Percentiles rank a stretch among this genome's conserved stretches.
Evolutionary conservation across 2,797 vertebrate genomes (phyloP).

Genomic region (Salarias fasciatus): DNA sequence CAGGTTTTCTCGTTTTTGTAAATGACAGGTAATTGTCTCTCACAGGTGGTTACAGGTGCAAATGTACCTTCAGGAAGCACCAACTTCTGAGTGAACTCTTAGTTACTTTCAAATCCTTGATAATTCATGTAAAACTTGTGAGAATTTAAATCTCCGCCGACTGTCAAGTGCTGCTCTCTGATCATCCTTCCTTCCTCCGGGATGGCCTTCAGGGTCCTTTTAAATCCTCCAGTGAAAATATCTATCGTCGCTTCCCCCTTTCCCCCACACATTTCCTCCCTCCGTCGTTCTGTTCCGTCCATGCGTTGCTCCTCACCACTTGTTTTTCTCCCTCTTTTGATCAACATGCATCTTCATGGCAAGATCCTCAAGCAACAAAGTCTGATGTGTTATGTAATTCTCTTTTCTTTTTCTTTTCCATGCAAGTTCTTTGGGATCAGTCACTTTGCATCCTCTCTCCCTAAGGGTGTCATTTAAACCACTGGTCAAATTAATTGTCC

Average conservation of each 20-base stretch:
- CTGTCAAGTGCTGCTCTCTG: slow-evolving; percentile 62
- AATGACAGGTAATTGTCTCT: not conserved
- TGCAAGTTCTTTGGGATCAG: slow-evolving; percentile 10
- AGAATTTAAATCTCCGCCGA: slow-evolving; percentile 50
- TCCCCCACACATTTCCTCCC: slow-evolving; percentile 14
- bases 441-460: slow-evolving; percentile 21
- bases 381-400: slow-evolving; percentile 42
- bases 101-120: slow-evolving; percentile 38
- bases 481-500: slow-evolving; percentile 48
- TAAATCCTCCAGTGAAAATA: slow-evolving; percentile 58
- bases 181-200: slow-evolving; percentile 56
- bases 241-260: slow-evolving; percentile 11
- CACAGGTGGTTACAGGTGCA: not conserved
- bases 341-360: slow-evolving; percentile 12
- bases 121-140: slow-evolving; percentile 53
- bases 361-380: slow-evolving; percentile 36
- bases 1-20: not conserved
- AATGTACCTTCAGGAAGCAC: slow-evolving; percentile 18
- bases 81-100: slow-evolving; percentile 48
- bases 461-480: slow-evolving; percentile 43
- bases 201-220: slow-evolving; percentile 52
- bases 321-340: slow-evolving; percentile 25
- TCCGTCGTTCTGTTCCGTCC: slow-evolving; percentile 24
- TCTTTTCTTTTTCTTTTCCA: not conserved
- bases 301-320: slow-evolving; percentile 13